Conservation (phyloP, 2,797 vertebrate species). For the Pipistrellus kuhlii region DNA sequence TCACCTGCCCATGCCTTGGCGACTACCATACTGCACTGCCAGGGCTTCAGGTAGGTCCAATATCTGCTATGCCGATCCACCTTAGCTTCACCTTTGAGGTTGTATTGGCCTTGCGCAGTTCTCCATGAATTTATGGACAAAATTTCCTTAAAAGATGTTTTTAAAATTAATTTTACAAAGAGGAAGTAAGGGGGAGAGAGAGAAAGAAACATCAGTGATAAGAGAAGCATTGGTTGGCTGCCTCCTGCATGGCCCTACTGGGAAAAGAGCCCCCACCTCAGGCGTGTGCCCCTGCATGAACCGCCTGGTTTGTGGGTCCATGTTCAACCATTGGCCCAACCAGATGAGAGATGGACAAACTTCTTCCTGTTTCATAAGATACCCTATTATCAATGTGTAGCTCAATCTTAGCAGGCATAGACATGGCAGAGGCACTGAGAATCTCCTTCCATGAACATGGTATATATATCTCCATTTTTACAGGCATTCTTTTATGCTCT, state of each 20-base stretch:
- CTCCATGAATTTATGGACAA: no score
- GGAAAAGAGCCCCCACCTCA: rapidly evolving
- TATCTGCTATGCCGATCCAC: neutral
- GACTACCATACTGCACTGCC: neutral
- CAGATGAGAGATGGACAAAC: neutral
- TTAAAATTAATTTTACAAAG: no score
- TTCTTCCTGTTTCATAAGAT: neutral
- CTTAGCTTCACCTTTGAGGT: neutral
- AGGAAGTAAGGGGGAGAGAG: no score
- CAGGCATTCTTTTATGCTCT: neutral
- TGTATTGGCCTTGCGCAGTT: neutral
- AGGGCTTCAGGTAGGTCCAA: no score
- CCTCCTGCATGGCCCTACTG: no score
- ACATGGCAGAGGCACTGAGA: neutral
- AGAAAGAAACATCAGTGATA: rapidly evolving
- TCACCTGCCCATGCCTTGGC: neutral
- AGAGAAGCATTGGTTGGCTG: no score
- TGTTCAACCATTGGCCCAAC: no score
- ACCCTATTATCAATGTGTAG: neutral
- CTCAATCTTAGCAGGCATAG: neutral
- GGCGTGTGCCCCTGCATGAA: no score
- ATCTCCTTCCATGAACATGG: neutral
- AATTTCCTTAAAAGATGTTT: no score
- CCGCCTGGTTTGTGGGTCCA: no score
- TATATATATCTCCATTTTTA: neutral